Percentiles rank a stretch among this genome's conserved stretches.
phyloP scores from a whole-genome alignment of 2,888 invertebrate genomes.

The Morpho deidamia region DNA sequence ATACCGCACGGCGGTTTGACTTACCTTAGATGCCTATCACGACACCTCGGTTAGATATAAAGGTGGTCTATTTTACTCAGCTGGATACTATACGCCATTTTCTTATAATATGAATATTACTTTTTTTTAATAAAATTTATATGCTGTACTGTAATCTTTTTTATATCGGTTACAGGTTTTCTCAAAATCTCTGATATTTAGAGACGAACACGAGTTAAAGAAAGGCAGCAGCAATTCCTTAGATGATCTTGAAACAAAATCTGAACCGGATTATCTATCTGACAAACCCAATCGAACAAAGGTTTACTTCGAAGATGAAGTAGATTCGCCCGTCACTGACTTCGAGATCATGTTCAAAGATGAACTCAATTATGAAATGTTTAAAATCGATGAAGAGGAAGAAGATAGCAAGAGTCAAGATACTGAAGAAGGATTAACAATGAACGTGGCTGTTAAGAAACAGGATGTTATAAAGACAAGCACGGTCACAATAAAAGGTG shows the following conservation, averaged over 20 bases:
- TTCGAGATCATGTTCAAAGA: constrained; percentile 77
- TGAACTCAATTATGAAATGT: constrained; percentile 65
- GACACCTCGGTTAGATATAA: too few species aligned
- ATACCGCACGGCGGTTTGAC: too few species aligned
- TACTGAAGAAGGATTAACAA: constrained; percentile 62
- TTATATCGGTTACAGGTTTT: constrained; percentile 61
- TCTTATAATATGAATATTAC: too few species aligned
- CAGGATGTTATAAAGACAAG: constrained; percentile 67
- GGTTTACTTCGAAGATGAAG: constrained; percentile 72
- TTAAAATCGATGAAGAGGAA: constrained; percentile 72
- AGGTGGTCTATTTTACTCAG: too few species aligned
- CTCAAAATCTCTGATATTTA: constrained; percentile 72
- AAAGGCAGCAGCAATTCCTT: constrained; percentile 51
- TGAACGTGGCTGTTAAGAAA: constrained; percentile 61
- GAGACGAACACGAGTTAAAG: constrained; percentile 64
- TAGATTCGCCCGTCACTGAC: constrained; percentile 69
- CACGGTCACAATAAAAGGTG: constrained; percentile 66
- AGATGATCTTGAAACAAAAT: constrained; percentile 66
- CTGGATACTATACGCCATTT: too few species aligned
- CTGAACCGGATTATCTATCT: constrained; percentile 61
- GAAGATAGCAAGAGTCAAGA: constrained; percentile 54
- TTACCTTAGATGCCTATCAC: too few species aligned
- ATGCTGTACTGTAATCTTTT: too few species aligned
- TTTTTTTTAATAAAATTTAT: too few species aligned
- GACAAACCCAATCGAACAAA: constrained; percentile 67